These are phyloP conservation scores for Trachemys scripta DNA, from an alignment of 2,113 vertebrate genomes.

Conservation along the genomic window DNA sequence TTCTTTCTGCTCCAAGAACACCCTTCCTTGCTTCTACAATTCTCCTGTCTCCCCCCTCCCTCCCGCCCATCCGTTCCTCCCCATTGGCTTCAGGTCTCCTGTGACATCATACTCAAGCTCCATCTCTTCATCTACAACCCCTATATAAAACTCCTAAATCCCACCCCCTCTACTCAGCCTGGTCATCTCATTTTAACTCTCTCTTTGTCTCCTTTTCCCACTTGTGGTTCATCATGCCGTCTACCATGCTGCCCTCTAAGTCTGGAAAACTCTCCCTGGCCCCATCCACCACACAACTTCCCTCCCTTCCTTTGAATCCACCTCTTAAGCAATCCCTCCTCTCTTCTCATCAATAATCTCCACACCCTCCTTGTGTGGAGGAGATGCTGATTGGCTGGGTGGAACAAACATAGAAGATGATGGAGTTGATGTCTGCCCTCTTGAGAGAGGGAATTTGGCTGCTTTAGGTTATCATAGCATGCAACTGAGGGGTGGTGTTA, in stretches of 20 bases:
- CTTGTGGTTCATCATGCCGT: neutral
- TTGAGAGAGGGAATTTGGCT: neutral
- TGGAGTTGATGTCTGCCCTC: neutral
- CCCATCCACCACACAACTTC: neutral
- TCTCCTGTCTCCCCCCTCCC: neutral
- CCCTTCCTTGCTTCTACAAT: neutral
- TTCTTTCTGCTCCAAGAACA: neutral
- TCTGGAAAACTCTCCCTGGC: neutral
- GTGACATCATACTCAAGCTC: neutral
- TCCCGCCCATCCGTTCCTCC: neutral
- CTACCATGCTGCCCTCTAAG: neutral
- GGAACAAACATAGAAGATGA: neutral
- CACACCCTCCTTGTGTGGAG: neutral
- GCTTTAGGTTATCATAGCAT: neutral
- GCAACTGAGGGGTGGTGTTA: neutral
- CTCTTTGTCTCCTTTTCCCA: neutral
- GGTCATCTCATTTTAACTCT: neutral
- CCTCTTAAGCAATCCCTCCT: neutral
- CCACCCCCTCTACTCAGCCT: neutral
- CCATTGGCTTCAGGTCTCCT: slow-evolving; percentile 1
- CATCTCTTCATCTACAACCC: neutral
- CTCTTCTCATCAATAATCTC: neutral
- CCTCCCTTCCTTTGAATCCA: neutral
- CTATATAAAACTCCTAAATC: neutral
- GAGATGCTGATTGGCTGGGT: neutral